Evolutionary conservation across 2,888 invertebrate species (phyloP).

Genomic region (Rotaria macrura): DNA sequence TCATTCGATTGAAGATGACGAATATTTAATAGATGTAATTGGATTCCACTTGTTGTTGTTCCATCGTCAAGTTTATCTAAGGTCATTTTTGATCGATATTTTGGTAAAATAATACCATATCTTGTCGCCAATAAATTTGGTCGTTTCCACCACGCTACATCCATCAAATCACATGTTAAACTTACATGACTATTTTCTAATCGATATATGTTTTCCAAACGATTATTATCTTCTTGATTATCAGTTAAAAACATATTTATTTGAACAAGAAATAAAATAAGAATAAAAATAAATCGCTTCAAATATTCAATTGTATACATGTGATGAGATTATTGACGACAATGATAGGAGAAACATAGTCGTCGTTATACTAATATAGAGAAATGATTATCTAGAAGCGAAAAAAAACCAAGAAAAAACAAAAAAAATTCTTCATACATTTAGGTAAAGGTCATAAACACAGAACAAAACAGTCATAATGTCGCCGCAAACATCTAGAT

Average conservation of each 20-base stretch:
- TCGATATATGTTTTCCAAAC: neutral
- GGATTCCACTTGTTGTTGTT: neutral
- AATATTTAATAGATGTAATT: neutral
- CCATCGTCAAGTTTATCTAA: neutral
- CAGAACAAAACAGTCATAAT: neutral
- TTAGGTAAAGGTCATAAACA: neutral
- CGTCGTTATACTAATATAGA: neutral
- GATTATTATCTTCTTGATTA: neutral
- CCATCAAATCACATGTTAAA: slow-evolving; percentile 2
- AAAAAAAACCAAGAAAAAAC: neutral
- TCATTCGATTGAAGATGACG: neutral
- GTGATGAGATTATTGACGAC: neutral
- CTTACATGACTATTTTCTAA: neutral
- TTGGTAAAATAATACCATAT: slow-evolving; percentile 1
- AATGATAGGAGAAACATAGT: neutral
- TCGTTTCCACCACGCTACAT: slow-evolving; percentile 19
- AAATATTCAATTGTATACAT: neutral
- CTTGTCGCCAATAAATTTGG: neutral
- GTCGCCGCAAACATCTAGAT: neutral
- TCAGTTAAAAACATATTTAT: neutral
- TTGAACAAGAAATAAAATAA: neutral
- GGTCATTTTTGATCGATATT: neutral
- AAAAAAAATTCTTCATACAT: neutral
- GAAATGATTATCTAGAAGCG: neutral
- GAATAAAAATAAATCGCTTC: neutral